phyloP scores from a whole-genome alignment of 2,797 vertebrate species.

The Poecilia velifera region DNA sequence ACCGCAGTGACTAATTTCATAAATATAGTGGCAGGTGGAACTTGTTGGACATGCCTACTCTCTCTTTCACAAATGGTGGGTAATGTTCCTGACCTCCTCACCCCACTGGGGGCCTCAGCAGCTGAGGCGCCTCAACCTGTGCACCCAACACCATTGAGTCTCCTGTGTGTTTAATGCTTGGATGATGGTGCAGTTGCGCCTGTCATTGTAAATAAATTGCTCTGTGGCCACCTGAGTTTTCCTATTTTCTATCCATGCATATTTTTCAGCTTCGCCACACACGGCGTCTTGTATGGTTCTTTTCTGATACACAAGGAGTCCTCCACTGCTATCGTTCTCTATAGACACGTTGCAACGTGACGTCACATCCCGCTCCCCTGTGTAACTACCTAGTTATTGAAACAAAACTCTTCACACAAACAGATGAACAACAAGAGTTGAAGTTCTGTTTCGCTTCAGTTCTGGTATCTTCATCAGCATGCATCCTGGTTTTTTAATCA shows the following conservation, averaged over 20 bases:
- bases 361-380: too few species aligned
- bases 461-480: not conserved
- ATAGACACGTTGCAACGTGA: not conserved
- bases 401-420: not conserved
- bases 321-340: not conserved
- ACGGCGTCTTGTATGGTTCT: conserved; percentile 6
- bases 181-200: conserved; percentile 57
- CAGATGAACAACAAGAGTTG: not conserved
- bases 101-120: conserved; percentile 65
- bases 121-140: conserved; percentile 70
- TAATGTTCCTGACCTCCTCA: conserved; percentile 79
- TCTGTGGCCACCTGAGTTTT: conserved; percentile 58
- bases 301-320: conserved; percentile 21
- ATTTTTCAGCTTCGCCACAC: conserved; percentile 59
- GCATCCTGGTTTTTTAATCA: not conserved
- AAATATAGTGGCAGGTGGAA: conserved; percentile 79
- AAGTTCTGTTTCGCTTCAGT: not conserved
- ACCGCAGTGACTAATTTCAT: conserved; percentile 68
- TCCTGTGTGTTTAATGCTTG: conserved; percentile 37
- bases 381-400: not conserved
- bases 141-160: conserved; percentile 56
- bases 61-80: conserved; percentile 74
- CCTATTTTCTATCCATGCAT: conserved; percentile 23
- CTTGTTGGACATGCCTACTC: conserved; percentile 77
- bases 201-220: conserved; percentile 60